Conservation (phyloP, 53 echinoderm and acorn worm species). For the Luidia sarsii region DNA sequence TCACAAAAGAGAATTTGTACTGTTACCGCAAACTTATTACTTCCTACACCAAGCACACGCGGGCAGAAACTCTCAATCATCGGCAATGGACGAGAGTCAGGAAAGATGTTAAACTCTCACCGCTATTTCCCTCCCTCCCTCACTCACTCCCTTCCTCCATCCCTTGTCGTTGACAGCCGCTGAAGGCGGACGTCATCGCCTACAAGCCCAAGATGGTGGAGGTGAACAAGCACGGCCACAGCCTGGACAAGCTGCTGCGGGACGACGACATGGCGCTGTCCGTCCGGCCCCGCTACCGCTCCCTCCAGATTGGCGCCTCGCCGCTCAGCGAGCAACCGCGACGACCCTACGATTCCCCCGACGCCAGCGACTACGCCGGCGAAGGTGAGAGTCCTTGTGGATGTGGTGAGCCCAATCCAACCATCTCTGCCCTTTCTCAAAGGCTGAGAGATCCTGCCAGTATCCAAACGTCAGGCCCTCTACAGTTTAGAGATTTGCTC, state of each 20-base stretch:
- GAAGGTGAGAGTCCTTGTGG: conserved; percentile 33
- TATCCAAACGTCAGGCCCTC: too few species aligned
- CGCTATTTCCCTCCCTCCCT: too few species aligned
- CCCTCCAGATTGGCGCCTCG: conserved; percentile 83
- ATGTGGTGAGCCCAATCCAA: too few species aligned
- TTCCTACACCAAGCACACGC: too few species aligned
- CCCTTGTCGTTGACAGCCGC: conserved; percentile 63
- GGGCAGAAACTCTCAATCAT: too few species aligned
- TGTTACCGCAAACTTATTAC: too few species aligned
- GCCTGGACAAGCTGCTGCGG: conserved; percentile 76
- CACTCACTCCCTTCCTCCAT: not conserved
- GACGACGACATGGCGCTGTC: conserved; percentile 89
- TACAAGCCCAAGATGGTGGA: conserved; percentile 95
- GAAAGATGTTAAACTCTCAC: too few species aligned
- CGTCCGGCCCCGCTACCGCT: conserved; percentile 88
- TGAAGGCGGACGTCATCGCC: conserved; percentile 91
- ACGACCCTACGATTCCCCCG: conserved; percentile 18
- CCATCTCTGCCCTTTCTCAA: too few species aligned
- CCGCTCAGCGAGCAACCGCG: conserved; percentile 28
- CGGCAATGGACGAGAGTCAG: too few species aligned
- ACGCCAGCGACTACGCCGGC: conserved; percentile 23
- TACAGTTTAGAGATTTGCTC: too few species aligned
- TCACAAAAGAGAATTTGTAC: too few species aligned
- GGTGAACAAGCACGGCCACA: conserved; percentile 83
- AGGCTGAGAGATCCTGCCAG: too few species aligned